Conservation (phyloP, 2,888 invertebrate genomes). For the Mesochorus sp. region DNA sequence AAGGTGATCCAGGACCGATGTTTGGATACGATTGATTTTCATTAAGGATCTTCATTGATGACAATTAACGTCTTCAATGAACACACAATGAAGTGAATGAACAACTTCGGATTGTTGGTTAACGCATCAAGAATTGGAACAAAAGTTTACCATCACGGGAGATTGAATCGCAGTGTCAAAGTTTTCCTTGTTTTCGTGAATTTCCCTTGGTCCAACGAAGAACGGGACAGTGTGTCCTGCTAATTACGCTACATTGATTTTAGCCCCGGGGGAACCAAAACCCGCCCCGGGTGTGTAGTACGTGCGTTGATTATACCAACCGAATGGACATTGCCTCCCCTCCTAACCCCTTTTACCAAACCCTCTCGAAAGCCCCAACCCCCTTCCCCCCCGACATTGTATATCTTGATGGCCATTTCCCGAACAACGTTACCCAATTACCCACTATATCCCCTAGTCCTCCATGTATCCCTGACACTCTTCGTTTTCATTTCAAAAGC, state of each 20-base stretch:
- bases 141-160: no score
- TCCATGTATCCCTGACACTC: no score
- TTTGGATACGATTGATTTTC: not conserved
- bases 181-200: slow-evolving; percentile 19
- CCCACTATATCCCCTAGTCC: not conserved
- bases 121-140: not conserved
- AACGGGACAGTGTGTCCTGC: slow-evolving; percentile 43
- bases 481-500: no score
- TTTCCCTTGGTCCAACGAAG: not conserved
- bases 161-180: not conserved
- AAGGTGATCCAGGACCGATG: not conserved
- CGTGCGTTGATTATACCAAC: slow-evolving; percentile 58
- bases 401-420: slow-evolving; percentile 51
- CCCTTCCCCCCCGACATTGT: slow-evolving; percentile 23
- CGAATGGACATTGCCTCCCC: slow-evolving; percentile 41
- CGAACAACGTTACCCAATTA: slow-evolving; percentile 42
- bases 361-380: slow-evolving; percentile 9
- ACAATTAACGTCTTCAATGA: not conserved
- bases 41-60: not conserved
- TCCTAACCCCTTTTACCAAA: not conserved
- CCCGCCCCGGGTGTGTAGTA: slow-evolving; percentile 50
- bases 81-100: not conserved
- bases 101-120: not conserved
- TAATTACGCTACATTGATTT: slow-evolving; percentile 60
- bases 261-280: slow-evolving; percentile 47